These are phyloP conservation scores for Palythoa heliodiscus DNA, from an alignment of 92 coral and sea anemone species.

Conservation along the genomic window DNA sequence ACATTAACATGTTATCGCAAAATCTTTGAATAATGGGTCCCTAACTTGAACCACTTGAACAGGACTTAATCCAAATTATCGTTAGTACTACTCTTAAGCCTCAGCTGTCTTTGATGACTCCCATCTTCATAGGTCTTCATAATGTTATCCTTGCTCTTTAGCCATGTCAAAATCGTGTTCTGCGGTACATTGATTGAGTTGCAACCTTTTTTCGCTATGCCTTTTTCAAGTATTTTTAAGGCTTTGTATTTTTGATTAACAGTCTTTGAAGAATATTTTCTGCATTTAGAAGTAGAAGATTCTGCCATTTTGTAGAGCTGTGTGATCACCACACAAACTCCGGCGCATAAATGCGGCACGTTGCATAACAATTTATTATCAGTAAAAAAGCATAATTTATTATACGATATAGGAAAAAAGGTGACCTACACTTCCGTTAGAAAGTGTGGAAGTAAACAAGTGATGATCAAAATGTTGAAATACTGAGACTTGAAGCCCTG, in stretches of 20 bases:
- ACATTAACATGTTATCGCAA: too few relatives aligned
- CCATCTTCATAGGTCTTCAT: slow-evolving; percentile 50
- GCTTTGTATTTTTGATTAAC: slow-evolving; percentile 54
- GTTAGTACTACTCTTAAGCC: slow-evolving; percentile 42
- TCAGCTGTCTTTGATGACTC: slow-evolving; percentile 42
- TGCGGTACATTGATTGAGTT: slow-evolving; percentile 54
- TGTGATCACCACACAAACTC: not conserved
- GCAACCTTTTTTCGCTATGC: slow-evolving; percentile 55
- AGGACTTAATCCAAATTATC: slow-evolving; percentile 54
- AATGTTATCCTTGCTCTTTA: slow-evolving; percentile 56
- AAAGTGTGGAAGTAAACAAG: slow-evolving; percentile 18
- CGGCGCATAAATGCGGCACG: too few relatives aligned
- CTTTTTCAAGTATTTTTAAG: slow-evolving; percentile 49
- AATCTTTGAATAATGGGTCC: slow-evolving; percentile 56
- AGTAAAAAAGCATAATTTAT: not conserved
- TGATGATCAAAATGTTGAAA: not conserved
- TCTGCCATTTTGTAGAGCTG: slow-evolving; percentile 2
- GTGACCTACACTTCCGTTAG: slow-evolving; percentile 22
- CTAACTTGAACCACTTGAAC: slow-evolving; percentile 63
- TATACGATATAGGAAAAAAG: slow-evolving; percentile 3
- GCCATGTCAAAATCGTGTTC: slow-evolving; percentile 58
- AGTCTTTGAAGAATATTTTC: slow-evolving; percentile 45
- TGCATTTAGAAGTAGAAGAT: slow-evolving; percentile 19
- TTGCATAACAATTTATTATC: not conserved
- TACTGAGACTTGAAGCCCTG: slow-evolving; percentile 16